These are phyloP conservation scores for Pemphigus obesinymphae DNA, from an alignment of 1,140 invertebrate species.

Conservation along the genomic window DNA sequence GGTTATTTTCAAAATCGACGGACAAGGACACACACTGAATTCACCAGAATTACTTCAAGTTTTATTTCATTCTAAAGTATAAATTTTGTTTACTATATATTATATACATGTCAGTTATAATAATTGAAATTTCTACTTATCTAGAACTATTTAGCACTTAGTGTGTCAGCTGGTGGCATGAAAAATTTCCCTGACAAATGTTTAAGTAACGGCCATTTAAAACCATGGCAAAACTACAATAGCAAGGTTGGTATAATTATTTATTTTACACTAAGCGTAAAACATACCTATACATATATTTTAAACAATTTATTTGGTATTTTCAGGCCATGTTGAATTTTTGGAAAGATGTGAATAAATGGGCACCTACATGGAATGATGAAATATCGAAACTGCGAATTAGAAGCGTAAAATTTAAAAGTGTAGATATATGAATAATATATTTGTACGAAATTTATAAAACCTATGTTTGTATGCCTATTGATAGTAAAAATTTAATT, in stretches of 20 bases:
- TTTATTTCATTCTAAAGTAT: not conserved
- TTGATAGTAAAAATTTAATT: no score
- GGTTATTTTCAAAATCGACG: not conserved
- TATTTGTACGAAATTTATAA: no score
- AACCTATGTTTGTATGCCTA: no score
- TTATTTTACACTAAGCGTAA: no score
- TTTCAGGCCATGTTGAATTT: conserved; percentile 45
- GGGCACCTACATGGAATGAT: conserved; percentile 44
- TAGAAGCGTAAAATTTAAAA: conserved; percentile 46
- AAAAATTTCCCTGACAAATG: conserved; percentile 54
- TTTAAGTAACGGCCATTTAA: conserved; percentile 45
- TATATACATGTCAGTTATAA: not conserved
- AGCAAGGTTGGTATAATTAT: conserved; percentile 45
- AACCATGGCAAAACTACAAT: conserved; percentile 54
- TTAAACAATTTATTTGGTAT: not conserved
- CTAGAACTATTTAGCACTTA: conserved; percentile 56
- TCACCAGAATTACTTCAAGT: no score
- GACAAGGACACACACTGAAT: no score
- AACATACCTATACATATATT: not conserved
- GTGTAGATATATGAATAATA: no score
- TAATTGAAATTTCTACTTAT: conserved; percentile 35
- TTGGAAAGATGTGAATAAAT: conserved; percentile 43
- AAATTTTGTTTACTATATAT: not conserved
- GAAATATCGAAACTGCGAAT: conserved; percentile 43
- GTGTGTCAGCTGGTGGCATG: conserved; percentile 56